Base-by-base conservation (phyloP, 2,113 vertebrate species). In the Chlorodrepanis virens region DNA sequence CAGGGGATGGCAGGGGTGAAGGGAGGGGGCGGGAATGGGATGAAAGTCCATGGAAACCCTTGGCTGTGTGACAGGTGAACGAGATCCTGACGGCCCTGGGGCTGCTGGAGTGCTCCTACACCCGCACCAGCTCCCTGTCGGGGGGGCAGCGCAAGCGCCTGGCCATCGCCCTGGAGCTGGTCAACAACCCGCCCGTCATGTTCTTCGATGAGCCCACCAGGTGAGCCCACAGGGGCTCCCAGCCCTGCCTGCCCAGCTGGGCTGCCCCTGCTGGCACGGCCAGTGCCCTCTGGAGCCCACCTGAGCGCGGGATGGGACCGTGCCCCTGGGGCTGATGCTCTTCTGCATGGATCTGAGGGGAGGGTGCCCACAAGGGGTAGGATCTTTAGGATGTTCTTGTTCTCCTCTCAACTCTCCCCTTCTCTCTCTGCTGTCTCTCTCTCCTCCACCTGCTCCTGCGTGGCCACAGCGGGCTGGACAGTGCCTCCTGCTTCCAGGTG, bases 191-290 rank as follows among this genome's bases (percentile, higher is more conserved):
- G 0, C 99, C 99, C 0, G 99, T 99, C 97, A 99, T 99, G 99
- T 99, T 99, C 98, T 99, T 99, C 39, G 99, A 99, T 28, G 99
- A 99, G 96, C 99, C 99, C 92, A 99, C 99, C 23, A 99, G 99
- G 99, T 99, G 97, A 87, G 87, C 10, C 33, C 8, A 5, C 5
- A 4, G 18, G 64, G 54, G 40, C 69, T 90, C 9, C 70, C 23
- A 6, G 57, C 22, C 7, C 80, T 65, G 45, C 71, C 76, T 49
- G 37, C 57, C n/a, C 59, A 24, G 44, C 53, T 61, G 75, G 54
- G 57, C 52, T 57, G 44, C 20, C 60, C 24, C n/a, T 40, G 67
- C 80, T 33, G 47, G 22, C 2, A 0, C 12, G 57, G 17, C 18
- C 4, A 1, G 68, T 1, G 11, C 27, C 37, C 71, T 56, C 39